Base-by-base conservation (phyloP, 2,888 invertebrate species). In the Monoplex corrugatus region DNA sequence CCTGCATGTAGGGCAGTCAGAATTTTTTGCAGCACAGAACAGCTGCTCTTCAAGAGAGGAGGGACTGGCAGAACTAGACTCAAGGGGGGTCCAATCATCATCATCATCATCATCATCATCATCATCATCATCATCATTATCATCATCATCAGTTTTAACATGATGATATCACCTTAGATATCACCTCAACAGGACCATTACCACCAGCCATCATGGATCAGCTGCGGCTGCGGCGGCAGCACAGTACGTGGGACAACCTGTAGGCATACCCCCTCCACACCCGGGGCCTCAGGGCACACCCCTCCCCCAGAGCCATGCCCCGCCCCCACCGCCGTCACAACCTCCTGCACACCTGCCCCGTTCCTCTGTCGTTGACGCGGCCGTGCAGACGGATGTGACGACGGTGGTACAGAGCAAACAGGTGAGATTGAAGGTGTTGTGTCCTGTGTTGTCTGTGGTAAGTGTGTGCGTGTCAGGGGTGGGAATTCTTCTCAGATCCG, bases 141-240 rank as follows among this genome's bases (percentile, higher is more conserved):
- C n/a, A n/a, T n/a, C n/a, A n/a, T n/a, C n/a, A n/a, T n/a, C n/a
- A n/a, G n/a, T n/a, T n/a, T n/a, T n/a, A n/a, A n/a, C n/a, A n/a
- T n/a, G n/a, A n/a, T n/a, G n/a, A n/a, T n/a, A n/a, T n/a, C n/a
- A n/a, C n/a, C n/a, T n/a, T n/a, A n/a, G n/a, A n/a, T n/a, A n/a
- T n/a, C n/a, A 28, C 68, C 3, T 16, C n/a, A 28, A 0, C 83
- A 88, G 88, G 88, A 45, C 88, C 88, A 23, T 44, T 88, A 32
- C 88, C 88, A 5, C 88, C 88, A 1, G 88, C 83, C 88, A 88
- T 88, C 83, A 88, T 88, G 88, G 88, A 88, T 38, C 88, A 88
- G 68, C 38, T 88, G 45, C 88, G 23, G 88, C 88, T 2, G 88
- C 88, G 16, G 88, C 88, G 19, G 88, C 88, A 38, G 88, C 88